These are phyloP conservation scores for Isurus oxyrinchus DNA, from an alignment of 2,113 vertebrate species.

Conservation along the genomic window DNA sequence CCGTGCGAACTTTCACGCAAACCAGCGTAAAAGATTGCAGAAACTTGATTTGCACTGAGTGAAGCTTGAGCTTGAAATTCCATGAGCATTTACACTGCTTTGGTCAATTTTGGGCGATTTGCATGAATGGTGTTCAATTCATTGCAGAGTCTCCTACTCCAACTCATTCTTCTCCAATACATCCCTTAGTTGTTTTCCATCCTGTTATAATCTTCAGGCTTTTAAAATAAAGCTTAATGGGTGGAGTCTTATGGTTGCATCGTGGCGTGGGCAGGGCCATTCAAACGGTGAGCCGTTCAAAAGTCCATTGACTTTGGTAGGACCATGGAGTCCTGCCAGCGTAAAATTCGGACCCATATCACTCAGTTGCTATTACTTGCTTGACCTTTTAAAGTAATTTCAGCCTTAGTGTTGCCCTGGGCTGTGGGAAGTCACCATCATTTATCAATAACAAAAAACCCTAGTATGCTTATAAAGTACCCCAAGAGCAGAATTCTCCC, in stretches of 20 bases:
- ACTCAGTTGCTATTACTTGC: not conserved
- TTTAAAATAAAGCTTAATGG: not conserved
- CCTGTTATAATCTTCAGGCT: not conserved
- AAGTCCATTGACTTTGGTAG: too few species aligned
- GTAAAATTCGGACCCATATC: not conserved
- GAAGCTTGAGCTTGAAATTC: not conserved
- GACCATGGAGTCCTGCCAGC: too few species aligned
- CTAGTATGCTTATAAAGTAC: not conserved
- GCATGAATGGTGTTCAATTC: not conserved
- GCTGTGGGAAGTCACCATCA: not conserved
- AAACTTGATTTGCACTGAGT: not conserved
- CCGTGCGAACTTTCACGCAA: not conserved
- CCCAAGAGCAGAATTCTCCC: not conserved
- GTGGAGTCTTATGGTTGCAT: too few species aligned
- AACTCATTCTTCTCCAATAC: not conserved
- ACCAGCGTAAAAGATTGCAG: not conserved
- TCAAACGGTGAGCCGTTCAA: too few species aligned
- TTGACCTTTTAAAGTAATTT: not conserved
- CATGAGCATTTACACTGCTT: not conserved
- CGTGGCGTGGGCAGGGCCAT: too few species aligned
- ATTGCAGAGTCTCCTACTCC: not conserved
- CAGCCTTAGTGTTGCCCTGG: not conserved
- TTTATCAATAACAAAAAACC: not conserved
- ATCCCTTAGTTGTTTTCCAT: not conserved
- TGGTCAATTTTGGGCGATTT: not conserved